Conservation (phyloP, 2,113 vertebrate genomes). For the Pholis gunnellus region DNA sequence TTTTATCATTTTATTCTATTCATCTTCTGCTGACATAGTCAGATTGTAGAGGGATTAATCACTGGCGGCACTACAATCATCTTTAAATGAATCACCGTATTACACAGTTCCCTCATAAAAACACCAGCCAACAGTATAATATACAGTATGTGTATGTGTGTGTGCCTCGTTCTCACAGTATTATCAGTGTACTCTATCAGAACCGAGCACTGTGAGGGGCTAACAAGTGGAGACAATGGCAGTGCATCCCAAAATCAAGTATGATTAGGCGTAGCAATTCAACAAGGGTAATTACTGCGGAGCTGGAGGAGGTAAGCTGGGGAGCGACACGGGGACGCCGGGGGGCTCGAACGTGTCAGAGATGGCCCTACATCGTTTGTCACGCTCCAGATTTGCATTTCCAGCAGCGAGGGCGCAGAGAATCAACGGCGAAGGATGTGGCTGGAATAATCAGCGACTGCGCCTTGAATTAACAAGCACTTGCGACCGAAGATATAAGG, state of each 20-base stretch:
- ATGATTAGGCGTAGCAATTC: conserved; percentile 82
- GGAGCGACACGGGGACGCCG: conserved; percentile 59
- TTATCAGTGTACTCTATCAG: conserved; percentile 79
- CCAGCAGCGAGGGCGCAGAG: conserved; percentile 59
- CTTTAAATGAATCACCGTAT: conserved; percentile 74
- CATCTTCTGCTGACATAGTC: conserved; percentile 66
- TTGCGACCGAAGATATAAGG: conserved; percentile 6
- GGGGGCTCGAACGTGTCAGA: conserved; percentile 70
- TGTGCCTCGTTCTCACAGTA: conserved; percentile 45
- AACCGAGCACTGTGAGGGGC: conserved; percentile 68
- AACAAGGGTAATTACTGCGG: conserved; percentile 81
- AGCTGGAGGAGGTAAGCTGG: conserved; percentile 70
- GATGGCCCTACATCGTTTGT: conserved; percentile 73
- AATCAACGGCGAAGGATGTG: conserved; percentile 74
- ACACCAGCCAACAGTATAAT: conserved; percentile 49
- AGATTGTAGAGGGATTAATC: conserved; percentile 77
- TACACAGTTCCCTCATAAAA: conserved; percentile 55
- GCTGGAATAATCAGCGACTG: conserved; percentile 70
- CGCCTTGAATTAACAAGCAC: conserved; percentile 63
- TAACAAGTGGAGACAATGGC: conserved; percentile 82
- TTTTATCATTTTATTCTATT: conserved; percentile 47
- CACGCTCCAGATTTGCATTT: conserved; percentile 77
- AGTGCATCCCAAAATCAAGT: conserved; percentile 82
- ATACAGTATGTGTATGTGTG: conserved; percentile 29
- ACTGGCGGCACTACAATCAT: conserved; percentile 70